Evolutionary conservation across 2,113 vertebrate species (phyloP).

Genomic region (Chunga burmeisteri): DNA sequence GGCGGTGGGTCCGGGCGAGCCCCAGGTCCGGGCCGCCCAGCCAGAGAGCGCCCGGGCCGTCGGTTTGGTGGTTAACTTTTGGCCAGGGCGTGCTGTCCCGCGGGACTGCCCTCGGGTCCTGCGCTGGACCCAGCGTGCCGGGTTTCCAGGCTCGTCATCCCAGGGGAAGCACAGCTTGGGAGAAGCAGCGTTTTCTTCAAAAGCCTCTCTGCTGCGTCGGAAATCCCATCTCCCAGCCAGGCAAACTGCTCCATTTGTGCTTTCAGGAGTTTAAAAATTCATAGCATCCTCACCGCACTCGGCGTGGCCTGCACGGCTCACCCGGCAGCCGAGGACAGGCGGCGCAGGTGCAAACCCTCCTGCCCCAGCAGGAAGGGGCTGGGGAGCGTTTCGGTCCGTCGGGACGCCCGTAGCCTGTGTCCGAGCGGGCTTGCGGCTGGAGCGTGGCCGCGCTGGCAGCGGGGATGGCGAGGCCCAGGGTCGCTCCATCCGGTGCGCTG

Average conservation of each 20-base stretch:
- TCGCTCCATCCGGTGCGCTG: accelerated
- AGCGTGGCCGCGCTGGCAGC: neutral
- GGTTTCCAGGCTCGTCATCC: neutral
- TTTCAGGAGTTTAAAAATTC: slow-evolving; percentile 69
- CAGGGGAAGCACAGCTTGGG: neutral
- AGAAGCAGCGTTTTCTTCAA: slow-evolving; percentile 10
- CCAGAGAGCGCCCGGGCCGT: accelerated
- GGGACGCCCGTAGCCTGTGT: neutral
- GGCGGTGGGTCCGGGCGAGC: accelerated
- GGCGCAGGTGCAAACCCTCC: neutral
- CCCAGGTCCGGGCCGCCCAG: accelerated
- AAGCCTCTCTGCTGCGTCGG: slow-evolving; percentile 30
- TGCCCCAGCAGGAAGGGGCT: accelerated
- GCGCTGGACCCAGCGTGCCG: accelerated
- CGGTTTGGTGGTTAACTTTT: neutral
- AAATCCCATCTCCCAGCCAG: slow-evolving; percentile 50
- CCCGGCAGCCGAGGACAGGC: neutral
- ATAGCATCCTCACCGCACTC: slow-evolving; percentile 40
- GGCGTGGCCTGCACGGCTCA: neutral
- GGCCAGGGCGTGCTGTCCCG: neutral
- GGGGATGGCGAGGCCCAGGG: neutral
- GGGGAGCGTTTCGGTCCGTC: neutral
- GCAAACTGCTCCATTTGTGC: slow-evolving; percentile 51
- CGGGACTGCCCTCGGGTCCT: neutral
- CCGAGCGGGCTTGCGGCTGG: accelerated